Conservation (phyloP, 2,888 invertebrate species). For the Dasypolia templi region DNA sequence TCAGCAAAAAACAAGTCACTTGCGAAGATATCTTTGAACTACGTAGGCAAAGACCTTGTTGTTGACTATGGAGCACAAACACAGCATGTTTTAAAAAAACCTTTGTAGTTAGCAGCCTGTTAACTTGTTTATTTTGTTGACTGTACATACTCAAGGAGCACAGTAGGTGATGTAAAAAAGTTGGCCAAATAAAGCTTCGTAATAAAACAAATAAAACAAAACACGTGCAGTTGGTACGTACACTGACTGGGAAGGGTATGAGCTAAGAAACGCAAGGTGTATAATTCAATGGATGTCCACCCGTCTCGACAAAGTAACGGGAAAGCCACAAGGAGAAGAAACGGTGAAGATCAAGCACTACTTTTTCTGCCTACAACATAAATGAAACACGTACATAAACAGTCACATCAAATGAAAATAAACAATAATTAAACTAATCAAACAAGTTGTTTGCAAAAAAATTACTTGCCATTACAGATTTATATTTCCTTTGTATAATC, state of each 20-base stretch:
- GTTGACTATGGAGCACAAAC: not conserved
- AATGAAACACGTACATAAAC: conserved; percentile 67
- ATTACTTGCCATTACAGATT: conserved; percentile 98
- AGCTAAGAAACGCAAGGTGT: conserved; percentile 85
- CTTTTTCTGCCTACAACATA: conserved; percentile 93
- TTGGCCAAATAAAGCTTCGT: conserved; percentile 29
- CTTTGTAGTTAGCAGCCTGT: not conserved
- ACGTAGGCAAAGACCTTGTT: not conserved
- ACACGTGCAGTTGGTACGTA: conserved; percentile 77
- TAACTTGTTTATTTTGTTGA: conserved; percentile 14
- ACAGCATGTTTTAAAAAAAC: not conserved
- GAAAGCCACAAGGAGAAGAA: conserved; percentile 94
- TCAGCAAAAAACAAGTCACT: not conserved
- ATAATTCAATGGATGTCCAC: conserved; percentile 81
- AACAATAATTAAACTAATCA: conserved; percentile 28
- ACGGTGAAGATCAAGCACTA: conserved; percentile 94
- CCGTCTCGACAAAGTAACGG: conserved; percentile 85
- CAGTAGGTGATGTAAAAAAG: conserved; percentile 5
- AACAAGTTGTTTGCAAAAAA: not conserved
- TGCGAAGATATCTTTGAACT: not conserved
- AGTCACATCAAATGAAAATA: conserved; percentile 61
- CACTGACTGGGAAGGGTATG: conserved; percentile 78
- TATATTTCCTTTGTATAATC: conserved; percentile 98
- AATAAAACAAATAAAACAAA: conserved; percentile 68
- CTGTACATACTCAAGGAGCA: not conserved